Evolutionary conservation across 2,113 vertebrate genomes (phyloP).

Genomic region (Misgurnus anguillicaudatus): DNA sequence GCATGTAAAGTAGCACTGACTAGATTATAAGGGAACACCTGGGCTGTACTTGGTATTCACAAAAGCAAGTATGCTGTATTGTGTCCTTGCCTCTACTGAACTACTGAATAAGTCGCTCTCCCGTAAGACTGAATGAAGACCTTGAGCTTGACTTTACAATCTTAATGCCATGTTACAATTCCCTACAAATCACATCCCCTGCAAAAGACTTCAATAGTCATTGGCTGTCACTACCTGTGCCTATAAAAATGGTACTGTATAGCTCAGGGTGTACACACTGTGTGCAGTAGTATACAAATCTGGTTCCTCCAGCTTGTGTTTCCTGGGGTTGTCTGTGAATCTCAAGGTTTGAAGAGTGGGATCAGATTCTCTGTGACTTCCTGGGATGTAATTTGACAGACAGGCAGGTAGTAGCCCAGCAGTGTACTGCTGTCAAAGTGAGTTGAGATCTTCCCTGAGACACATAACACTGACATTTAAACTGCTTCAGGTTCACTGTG

Average conservation of each 20-base stretch:
- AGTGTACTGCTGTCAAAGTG: not conserved
- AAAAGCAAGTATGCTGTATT: slow-evolving; percentile 2
- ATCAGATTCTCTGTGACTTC: slow-evolving; percentile 6
- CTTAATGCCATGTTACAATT: not conserved
- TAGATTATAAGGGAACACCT: not conserved
- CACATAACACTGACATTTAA: not conserved
- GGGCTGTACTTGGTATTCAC: slow-evolving; percentile 34
- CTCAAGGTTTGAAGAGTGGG: not conserved
- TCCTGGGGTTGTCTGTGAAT: not conserved
- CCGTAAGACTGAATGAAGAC: slow-evolving; percentile 31
- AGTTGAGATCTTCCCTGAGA: not conserved
- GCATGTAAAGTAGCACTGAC: not conserved
- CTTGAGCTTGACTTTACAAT: slow-evolving; percentile 43
- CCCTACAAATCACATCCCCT: slow-evolving; percentile 58
- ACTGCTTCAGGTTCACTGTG: not conserved
- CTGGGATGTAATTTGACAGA: slow-evolving; percentile 19
- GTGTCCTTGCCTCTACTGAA: slow-evolving; percentile 27
- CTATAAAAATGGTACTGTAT: not conserved
- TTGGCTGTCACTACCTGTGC: too few species aligned
- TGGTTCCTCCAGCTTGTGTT: not conserved
- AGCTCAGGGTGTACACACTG: not conserved
- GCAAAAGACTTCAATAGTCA: not conserved
- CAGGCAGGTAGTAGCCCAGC: slow-evolving; percentile 24
- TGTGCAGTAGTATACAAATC: not conserved
- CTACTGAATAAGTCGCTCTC: slow-evolving; percentile 11